Conservation (phyloP, 1,140 invertebrate genomes). For the Papilio machaon region DNA sequence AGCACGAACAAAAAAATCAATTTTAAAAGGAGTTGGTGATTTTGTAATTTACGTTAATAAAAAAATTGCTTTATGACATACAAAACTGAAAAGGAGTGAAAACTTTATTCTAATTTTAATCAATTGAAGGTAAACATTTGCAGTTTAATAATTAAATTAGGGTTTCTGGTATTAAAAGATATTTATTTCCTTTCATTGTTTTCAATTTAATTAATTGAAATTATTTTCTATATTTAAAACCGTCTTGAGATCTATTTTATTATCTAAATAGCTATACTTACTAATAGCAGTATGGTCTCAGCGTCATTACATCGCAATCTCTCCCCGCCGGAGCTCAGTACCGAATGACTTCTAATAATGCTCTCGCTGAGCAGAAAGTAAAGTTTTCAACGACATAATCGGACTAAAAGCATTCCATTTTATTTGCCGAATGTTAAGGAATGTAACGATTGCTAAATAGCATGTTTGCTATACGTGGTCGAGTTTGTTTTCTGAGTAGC, state of each 20-base stretch:
- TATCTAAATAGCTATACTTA: neutral
- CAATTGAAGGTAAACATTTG: neutral
- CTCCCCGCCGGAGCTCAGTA: conserved; percentile 48
- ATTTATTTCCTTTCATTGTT: too few species aligned
- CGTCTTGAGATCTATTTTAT: neutral
- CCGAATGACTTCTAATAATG: conserved; percentile 68
- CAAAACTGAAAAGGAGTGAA: neutral
- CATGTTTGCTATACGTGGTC: neutral
- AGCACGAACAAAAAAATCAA: conserved; percentile 37
- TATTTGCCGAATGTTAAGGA: conserved; percentile 45
- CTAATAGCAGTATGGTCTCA: conserved; percentile 49
- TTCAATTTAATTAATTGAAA: too few species aligned
- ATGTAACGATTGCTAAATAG: neutral
- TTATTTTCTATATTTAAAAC: too few species aligned
- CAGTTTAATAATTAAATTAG: too few species aligned
- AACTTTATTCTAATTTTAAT: neutral
- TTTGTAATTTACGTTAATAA: neutral
- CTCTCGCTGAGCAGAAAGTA: conserved; percentile 59
- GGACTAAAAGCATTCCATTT: conserved; percentile 69
- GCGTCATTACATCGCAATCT: conserved; percentile 62
- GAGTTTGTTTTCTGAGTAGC: neutral
- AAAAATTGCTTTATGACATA: neutral
- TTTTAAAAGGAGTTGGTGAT: conserved; percentile 44
- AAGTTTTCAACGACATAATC: conserved; percentile 70
- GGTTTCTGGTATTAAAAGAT: too few species aligned